Percentiles rank a stretch among this genome's conserved stretches.
These are phyloP conservation scores for Pocota personata DNA, from an alignment of 2,888 invertebrate genomes.

Conservation along the genomic window DNA sequence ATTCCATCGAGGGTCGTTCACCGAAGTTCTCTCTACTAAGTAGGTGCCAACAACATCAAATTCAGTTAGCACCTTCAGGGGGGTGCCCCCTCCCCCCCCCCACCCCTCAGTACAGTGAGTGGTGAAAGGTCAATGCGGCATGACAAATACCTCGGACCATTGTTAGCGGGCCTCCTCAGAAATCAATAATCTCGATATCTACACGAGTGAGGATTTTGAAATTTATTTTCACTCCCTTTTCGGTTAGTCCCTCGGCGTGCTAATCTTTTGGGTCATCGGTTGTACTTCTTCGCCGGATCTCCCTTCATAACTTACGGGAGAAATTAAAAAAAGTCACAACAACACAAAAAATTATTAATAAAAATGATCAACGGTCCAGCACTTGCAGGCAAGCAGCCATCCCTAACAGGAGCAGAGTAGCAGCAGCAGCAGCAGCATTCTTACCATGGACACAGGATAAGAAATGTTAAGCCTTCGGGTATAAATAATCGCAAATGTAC, in stretches of 20 bases:
- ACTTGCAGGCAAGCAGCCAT: conserved; percentile 29
- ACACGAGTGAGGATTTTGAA: conserved; percentile 51
- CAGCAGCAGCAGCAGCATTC: conserved; percentile 7
- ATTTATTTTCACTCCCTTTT: conserved; percentile 70
- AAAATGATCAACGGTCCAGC: conserved; percentile 69
- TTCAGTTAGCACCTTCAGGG: conserved; percentile 65
- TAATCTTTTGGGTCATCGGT: conserved; percentile 72
- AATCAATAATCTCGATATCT: conserved; percentile 69
- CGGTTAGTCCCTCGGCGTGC: conserved; percentile 39
- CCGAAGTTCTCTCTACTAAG: neutral
- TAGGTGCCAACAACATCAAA: conserved; percentile 51
- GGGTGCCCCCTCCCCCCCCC: conserved; percentile 6
- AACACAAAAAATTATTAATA: conserved; percentile 61
- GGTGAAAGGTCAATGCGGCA: conserved; percentile 45
- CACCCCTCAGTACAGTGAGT: neutral
- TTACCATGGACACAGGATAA: conserved; percentile 28
- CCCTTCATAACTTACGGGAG: conserved; percentile 67
- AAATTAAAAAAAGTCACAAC: conserved; percentile 53
- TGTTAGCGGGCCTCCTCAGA: conserved; percentile 36
- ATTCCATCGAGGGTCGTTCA: conserved; percentile 61
- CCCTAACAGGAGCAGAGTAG: conserved; percentile 66
- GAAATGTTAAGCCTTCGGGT: conserved; percentile 70
- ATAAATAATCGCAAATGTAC: conserved; percentile 72
- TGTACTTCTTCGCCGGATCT: conserved; percentile 43
- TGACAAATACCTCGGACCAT: conserved; percentile 42